phyloP scores from a whole-genome alignment of 2,113 vertebrate species.

The Xiphophorus maculatus region DNA sequence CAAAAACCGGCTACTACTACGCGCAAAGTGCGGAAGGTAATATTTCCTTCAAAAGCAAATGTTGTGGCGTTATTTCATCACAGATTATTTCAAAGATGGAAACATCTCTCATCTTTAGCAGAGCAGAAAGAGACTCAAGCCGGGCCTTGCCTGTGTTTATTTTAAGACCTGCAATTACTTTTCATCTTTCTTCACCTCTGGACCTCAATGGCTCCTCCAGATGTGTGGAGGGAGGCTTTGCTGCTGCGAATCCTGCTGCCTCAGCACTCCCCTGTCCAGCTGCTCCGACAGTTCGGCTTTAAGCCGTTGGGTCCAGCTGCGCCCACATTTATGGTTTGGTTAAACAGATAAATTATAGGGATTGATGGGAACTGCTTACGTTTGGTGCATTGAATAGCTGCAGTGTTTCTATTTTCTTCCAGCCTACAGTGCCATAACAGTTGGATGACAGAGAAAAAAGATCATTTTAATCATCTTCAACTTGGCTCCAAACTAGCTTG shows the following conservation, averaged over 20 bases:
- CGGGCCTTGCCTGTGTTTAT: slow-evolving; percentile 83
- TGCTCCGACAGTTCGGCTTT: slow-evolving; percentile 81
- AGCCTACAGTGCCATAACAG: no score
- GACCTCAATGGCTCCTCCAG: slow-evolving; percentile 90
- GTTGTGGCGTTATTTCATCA: slow-evolving; percentile 6
- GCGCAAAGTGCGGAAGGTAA: background rate
- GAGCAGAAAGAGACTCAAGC: slow-evolving; percentile 27
- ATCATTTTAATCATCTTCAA: background rate
- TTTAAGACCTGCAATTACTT: slow-evolving; percentile 81
- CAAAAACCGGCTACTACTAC: background rate
- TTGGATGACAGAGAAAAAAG: no score
- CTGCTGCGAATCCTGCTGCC: slow-evolving; percentile 86
- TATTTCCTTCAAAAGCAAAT: background rate
- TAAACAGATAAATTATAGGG: slow-evolving; percentile 85
- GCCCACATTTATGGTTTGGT: slow-evolving; percentile 92
- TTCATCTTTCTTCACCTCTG: slow-evolving; percentile 85
- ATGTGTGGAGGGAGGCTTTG: slow-evolving; percentile 90
- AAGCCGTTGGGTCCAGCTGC: slow-evolving; percentile 97
- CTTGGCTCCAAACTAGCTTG: no score
- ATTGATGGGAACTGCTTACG: background rate
- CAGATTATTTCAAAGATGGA: slow-evolving; percentile 11
- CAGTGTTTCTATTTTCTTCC: no score
- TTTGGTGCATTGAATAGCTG: no score
- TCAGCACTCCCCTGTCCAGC: slow-evolving; percentile 93
- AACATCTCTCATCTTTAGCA: slow-evolving; percentile 3